phyloP scores from a whole-genome alignment of 2,888 invertebrate species.

The Tetragonula carbonaria region DNA sequence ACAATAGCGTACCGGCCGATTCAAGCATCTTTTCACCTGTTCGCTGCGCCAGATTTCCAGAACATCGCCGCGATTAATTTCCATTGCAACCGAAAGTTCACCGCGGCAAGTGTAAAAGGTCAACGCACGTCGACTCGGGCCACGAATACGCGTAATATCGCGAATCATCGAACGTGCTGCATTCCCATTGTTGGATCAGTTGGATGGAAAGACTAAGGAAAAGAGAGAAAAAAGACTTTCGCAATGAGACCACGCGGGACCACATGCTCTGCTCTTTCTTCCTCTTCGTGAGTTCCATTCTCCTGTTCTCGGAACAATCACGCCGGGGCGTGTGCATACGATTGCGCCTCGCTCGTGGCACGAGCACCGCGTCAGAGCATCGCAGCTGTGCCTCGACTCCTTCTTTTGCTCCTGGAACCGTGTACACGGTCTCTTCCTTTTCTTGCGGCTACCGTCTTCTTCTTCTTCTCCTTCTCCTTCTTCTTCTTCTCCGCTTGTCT shows the following conservation, averaged over 20 bases:
- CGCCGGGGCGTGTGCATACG: slow-evolving; percentile 71
- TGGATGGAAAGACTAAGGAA: too few relatives aligned
- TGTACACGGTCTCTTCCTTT: slow-evolving; percentile 57
- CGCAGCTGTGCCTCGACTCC: slow-evolving; percentile 68
- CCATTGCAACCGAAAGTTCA: slow-evolving; percentile 30
- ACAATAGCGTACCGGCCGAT: slow-evolving; percentile 31
- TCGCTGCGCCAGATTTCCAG: slow-evolving; percentile 13
- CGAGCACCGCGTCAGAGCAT: slow-evolving; percentile 72
- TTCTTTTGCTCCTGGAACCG: slow-evolving; percentile 60
- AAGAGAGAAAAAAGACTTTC: slow-evolving; percentile 13
- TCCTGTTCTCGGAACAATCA: slow-evolving; percentile 74
- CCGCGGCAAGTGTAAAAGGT: slow-evolving; percentile 32
- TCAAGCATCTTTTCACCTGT: neutral
- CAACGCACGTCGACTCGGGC: slow-evolving; percentile 11
- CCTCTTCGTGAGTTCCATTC: slow-evolving; percentile 48
- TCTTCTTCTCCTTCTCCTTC: too few relatives aligned
- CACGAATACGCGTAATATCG: neutral
- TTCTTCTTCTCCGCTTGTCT: neutral
- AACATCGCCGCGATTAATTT: slow-evolving; percentile 3
- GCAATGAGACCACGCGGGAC: slow-evolving; percentile 48
- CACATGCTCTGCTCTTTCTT: slow-evolving; percentile 26
- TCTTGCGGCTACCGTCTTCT: slow-evolving; percentile 59
- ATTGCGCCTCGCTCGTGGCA: slow-evolving; percentile 70
- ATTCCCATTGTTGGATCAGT: slow-evolving; percentile 43
- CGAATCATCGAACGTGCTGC: slow-evolving; percentile 34